phyloP scores from a whole-genome alignment of 2,113 vertebrate genomes.

The Tetrax tetrax region DNA sequence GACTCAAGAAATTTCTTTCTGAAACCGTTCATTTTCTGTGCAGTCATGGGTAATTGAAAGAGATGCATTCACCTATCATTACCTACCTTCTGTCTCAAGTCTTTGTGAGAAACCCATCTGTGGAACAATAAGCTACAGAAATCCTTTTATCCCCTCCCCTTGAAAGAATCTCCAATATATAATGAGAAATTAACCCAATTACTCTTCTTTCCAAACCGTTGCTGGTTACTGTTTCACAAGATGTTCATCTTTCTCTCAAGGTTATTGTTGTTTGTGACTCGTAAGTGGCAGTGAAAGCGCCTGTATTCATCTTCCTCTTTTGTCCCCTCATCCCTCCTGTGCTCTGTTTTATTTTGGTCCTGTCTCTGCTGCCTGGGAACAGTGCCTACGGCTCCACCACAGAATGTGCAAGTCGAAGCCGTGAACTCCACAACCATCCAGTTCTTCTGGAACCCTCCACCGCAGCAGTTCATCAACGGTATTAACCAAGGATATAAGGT shows the following conservation, averaged over 20 bases:
- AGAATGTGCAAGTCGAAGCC: constrained; percentile 86
- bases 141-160: background rate
- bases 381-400: constrained; percentile 95
- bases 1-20: background rate
- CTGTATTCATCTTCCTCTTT: background rate
- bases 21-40: constrained; percentile 15
- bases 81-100: background rate
- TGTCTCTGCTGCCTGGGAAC: background rate
- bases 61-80: constrained; percentile 4
- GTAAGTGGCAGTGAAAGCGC: background rate
- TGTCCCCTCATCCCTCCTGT: background rate
- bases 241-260: background rate
- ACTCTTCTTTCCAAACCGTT: background rate
- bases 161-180: constrained; percentile 11
- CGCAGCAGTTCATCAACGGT: constrained; percentile 95
- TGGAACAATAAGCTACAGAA: background rate
- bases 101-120: background rate
- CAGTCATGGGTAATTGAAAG: background rate
- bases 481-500: constrained; percentile 99
- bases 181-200: constrained; percentile 49
- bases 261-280: background rate
- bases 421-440: constrained; percentile 91
- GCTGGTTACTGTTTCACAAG: background rate
- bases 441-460: constrained; percentile 92
- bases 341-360: background rate